Evolutionary conservation across 2,888 invertebrate species (phyloP), one percentile per base, ranked within the genome.

Genomic region (Cyclophora punctaria): DNA sequence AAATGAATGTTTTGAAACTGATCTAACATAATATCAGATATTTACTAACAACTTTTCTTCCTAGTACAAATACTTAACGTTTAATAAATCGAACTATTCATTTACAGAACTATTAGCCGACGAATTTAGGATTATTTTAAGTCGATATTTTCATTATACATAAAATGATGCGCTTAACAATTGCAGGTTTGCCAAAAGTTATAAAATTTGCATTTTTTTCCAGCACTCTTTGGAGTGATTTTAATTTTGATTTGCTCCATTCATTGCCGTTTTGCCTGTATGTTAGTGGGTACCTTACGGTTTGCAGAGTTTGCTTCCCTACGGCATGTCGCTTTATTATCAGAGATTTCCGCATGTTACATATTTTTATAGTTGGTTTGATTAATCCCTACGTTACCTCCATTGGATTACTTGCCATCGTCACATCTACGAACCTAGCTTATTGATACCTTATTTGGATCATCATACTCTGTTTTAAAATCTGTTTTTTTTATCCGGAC

Each of bases 141-240:
- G 59, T 62, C 53, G 60, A 60, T 63, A 53, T 56, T 64, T 51
- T 54, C 52, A 54, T 63, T 56, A 58, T 53, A 58, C 52, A 56
- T 56, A 55, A 47, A 62, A 61, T 59, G 57, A 67, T 72, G 77
- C 79, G 76, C 85, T 87, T 87, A 87, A 87, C 87, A 87, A 87
- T 87, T 87, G 87, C 86, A 87, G 85, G 86, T 86, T 87, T 87
- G 87, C 87, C 87, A 86, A 81, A 75, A 80, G 84, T 87, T 85
- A 66, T 82, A 85, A 87, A 87, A 86, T 87, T 87, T 75, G 87
- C 87, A 86, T 86, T 87, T 81, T 86, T 87, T 86, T 86, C 83
- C 83, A 75, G 75, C 68, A 76, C 72, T 77, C 73, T 75, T 71
- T 73, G 68, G 64, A 69, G 67, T 72, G 67, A 2, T 44, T 44